phyloP scores from a whole-genome alignment of 2,888 invertebrate species.

The Linhomoeus sp. region DNA sequence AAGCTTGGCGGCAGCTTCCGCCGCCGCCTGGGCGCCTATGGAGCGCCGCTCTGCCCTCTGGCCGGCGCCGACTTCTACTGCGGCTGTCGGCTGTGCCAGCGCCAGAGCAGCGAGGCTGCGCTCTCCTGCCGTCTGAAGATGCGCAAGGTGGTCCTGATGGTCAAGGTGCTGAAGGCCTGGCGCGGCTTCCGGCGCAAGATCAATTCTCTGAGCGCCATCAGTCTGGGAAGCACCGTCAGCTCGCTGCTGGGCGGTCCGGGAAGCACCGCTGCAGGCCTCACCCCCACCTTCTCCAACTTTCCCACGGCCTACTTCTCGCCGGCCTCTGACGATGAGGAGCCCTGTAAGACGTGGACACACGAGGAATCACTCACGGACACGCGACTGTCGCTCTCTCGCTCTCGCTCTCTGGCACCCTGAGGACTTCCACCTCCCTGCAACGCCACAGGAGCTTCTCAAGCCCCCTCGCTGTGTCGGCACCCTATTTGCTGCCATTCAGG shows the following conservation, averaged over 20 bases:
- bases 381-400: too few species aligned
- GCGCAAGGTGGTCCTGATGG: slow-evolving; percentile 22
- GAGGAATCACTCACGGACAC: too few species aligned
- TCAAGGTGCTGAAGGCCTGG: slow-evolving; percentile 19
- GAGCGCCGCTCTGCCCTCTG: not conserved
- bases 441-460: too few species aligned
- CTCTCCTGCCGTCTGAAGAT: slow-evolving; percentile 17
- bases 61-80: not conserved
- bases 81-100: slow-evolving; percentile 8
- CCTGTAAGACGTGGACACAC: too few species aligned
- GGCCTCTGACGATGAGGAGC: too few species aligned
- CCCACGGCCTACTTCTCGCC: too few species aligned
- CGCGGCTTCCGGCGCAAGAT: slow-evolving; percentile 1
- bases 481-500: too few species aligned
- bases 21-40: not conserved
- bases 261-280: not conserved
- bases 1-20: not conserved
- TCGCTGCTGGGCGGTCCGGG: not conserved
- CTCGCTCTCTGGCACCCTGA: too few species aligned
- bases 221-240: not conserved
- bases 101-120: slow-evolving; percentile 12
- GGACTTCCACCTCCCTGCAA: too few species aligned
- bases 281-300: not conserved
- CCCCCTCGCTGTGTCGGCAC: too few species aligned
- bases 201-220: not conserved